Conservation (phyloP, 1,140 invertebrate species). For the Elysia chlorotica region DNA sequence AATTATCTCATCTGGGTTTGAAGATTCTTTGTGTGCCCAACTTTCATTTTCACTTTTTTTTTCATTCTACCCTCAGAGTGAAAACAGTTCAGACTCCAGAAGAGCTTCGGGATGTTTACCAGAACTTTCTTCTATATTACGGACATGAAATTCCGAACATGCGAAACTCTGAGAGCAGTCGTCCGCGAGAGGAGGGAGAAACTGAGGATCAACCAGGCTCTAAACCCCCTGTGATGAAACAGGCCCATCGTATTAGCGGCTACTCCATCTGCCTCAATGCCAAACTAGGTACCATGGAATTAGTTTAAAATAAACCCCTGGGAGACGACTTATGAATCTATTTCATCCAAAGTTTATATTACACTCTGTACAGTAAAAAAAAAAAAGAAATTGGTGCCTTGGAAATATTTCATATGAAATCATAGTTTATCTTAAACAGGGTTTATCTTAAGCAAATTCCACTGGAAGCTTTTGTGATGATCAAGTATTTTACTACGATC, state of each 20-base stretch:
- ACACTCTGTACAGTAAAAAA: no score
- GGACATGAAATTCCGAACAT: constrained; percentile 82
- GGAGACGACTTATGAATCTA: no score
- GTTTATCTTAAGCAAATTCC: no score
- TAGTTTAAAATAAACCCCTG: no score
- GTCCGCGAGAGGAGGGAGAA: constrained; percentile 36
- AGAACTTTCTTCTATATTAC: constrained; percentile 93
- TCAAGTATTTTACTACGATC: no score
- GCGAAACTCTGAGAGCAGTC: constrained; percentile 73
- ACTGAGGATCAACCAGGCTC: constrained; percentile 39
- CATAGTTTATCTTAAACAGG: no score
- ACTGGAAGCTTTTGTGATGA: no score
- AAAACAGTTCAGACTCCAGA: constrained; percentile 82
- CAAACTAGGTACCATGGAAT: constrained; percentile 81
- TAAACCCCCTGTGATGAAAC: constrained; percentile 75
- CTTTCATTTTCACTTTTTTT: constrained; percentile 15
- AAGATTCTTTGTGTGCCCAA: no score
- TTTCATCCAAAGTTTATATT: no score
- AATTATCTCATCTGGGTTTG: no score
- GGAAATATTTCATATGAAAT: no score
- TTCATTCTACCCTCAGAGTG: constrained; percentile 47
- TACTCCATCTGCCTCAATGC: constrained; percentile 86
- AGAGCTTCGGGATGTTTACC: constrained; percentile 90
- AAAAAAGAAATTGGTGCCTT: no score
- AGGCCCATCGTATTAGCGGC: constrained; percentile 82